Base-by-base conservation (phyloP, 2,888 invertebrate species). In the Pollenia labialis region DNA sequence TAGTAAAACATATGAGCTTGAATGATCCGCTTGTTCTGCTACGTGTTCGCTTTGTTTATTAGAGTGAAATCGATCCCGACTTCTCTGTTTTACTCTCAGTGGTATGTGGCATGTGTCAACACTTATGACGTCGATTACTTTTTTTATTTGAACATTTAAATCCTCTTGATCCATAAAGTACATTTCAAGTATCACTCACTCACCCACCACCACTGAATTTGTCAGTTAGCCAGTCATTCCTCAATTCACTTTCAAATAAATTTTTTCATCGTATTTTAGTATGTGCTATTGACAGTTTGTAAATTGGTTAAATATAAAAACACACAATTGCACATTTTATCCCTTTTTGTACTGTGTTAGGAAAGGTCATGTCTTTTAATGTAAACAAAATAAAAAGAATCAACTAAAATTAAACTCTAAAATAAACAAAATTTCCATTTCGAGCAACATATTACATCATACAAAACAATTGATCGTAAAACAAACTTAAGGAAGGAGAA, bases 321-420 rank as follows among this genome's bases (percentile, higher is more conserved):
- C 46, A 52, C 52, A 48, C 12, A 40, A 44, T 18, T 42, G 16
- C 48, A 71, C 11, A 52, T 14, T 52, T 16, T 7, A 16, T 58
- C 66, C 12, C 44, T 32, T n/a, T 11, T 44, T 60, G 50, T 9
- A 42, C 16, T 42, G 16, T 18, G 46, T 4, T 72, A 76, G 76
- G 60, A 81, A 80, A 87, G 83, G 86, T 83, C 83, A 87, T 87
- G 83, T 76, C 76, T 83, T 80, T 54, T 80, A 86, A 76, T 54
- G 23, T 66, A 83, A 68, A 87, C 86, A 64, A 56, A 50, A 14
- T 48, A 44, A 50, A 23, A 3, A 14, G 32, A 54, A 76, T 8
- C 8, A 69, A 54, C 11, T 6, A 32, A 40, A 32, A 48, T 14
- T 56, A 69, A 80, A 4, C 14, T 48, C 12, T 1, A 12, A 12